Base-by-base conservation (phyloP, 2,113 vertebrate genomes). In the Hystrix brachyura region DNA sequence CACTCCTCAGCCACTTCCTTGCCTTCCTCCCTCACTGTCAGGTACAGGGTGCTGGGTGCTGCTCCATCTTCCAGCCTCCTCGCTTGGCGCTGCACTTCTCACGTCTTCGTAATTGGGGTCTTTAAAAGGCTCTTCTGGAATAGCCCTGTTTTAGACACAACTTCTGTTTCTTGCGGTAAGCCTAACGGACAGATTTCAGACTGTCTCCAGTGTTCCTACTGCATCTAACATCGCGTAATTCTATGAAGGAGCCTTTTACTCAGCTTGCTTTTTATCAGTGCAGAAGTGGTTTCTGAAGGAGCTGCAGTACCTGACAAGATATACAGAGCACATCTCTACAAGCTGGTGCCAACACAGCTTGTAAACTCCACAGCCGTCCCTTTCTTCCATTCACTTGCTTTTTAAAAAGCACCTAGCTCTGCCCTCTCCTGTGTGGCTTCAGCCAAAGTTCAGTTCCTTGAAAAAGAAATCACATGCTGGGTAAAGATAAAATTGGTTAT, bases 141-240 rank as follows among this genome's bases (percentile, higher is more conserved):
- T 65, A 59, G 78, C 43, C n/a, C 65, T 81, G 55, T 71, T 93
- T 96, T 86, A 46, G 18, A 86, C 15, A 82, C 51, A 21, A 72
- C 53, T 60, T 91, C 60, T 96, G 60, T 94, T 95, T 86, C 57
- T 69, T 86, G 72, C 18, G 72, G 78, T 72, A 62, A 95, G 82
- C 69, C 19, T 69, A 84, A 78, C 62, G 27, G 43, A 69, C 87
- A 87, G 17, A 76, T 86, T 90, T 93, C 34, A 91, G 48, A 72
- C 46, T 59, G 90, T 81, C 59, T 71, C 43, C 90, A 38, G 6
- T 67, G 46, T 76, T 84, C 32, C 32, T 85, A 84, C 53, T 53
- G 14, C 60, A 57, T 65, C 23, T 93, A 84, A 79, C n/a, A 23
- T 74, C 93, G 76, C 85, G 19, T 65, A 88, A 88, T 67, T 95